These are phyloP conservation scores for Malacosoma neustria DNA, from an alignment of 2,888 invertebrate genomes.

Conservation along the genomic window DNA sequence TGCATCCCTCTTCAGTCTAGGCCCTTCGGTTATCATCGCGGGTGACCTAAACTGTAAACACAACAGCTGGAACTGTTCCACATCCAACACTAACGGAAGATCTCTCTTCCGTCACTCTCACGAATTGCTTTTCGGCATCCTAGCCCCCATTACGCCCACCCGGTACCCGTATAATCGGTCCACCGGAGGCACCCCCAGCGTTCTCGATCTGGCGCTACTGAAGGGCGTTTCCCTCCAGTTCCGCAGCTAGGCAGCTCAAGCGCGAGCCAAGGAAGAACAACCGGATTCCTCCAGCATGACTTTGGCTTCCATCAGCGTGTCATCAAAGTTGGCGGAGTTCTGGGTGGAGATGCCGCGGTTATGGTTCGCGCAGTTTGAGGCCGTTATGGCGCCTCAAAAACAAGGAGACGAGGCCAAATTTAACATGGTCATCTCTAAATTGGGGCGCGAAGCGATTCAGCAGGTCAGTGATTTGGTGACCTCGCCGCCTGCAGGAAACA, in stretches of 20 bases:
- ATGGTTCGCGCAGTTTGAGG: conserved; percentile 14
- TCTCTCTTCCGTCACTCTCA: no score
- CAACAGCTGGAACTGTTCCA: no score
- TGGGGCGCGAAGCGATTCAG: conserved; percentile 4
- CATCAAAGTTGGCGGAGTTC: conserved; percentile 11
- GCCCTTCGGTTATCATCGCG: no score
- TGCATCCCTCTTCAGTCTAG: no score
- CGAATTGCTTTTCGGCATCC: no score
- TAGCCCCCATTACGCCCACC: no score
- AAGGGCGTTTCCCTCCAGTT: not conserved
- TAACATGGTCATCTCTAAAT: conserved; percentile 7
- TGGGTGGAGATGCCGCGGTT: conserved; percentile 13
- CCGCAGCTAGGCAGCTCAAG: not conserved
- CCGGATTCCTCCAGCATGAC: not conserved
- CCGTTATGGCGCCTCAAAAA: conserved; percentile 12
- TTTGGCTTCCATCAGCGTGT: conserved; percentile 4
- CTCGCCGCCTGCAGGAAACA: conserved; percentile 6
- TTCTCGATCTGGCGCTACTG: no score
- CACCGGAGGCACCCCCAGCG: no score
- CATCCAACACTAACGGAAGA: no score
- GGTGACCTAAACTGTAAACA: no score
- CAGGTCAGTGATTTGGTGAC: conserved; percentile 10
- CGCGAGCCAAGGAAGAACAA: not conserved
- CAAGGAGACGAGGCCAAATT: conserved; percentile 8
- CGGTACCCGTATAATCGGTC: no score